phyloP scores from a whole-genome alignment of 64 coral and sea anemone species.

The Montipora capricornis region DNA sequence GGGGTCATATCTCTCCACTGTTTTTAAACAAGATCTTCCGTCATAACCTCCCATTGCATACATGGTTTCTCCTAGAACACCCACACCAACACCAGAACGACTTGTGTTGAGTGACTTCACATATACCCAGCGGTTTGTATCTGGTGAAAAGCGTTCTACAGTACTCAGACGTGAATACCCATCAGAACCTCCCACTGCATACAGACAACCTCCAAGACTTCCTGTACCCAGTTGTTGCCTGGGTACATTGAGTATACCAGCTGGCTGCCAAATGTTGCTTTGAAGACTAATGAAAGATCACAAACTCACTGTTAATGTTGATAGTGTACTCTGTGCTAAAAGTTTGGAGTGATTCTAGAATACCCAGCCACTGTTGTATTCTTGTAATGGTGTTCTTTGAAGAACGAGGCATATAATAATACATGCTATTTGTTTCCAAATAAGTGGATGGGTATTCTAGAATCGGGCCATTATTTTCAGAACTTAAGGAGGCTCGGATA shows the following conservation, averaged over 20 bases:
- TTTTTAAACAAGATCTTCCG: slow-evolving; percentile 95
- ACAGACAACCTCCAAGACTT: slow-evolving; percentile 83
- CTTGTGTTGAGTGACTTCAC: slow-evolving; percentile 96
- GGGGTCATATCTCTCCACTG: slow-evolving; percentile 98
- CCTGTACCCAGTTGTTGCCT: slow-evolving; percentile 95
- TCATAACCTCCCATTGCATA: slow-evolving; percentile 99
- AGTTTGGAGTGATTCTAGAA: too few relatives aligned
- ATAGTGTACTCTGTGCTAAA: background rate
- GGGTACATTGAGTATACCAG: slow-evolving; percentile 87
- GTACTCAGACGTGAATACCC: slow-evolving; percentile 92
- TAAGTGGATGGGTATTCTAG: too few relatives aligned
- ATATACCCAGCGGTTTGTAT: slow-evolving; percentile 93
- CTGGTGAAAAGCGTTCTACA: slow-evolving; percentile 86
- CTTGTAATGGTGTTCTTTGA: too few relatives aligned
- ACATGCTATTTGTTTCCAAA: too few relatives aligned
- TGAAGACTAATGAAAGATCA: slow-evolving; percentile 73
- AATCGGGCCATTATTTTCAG: too few relatives aligned
- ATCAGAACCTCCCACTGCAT: slow-evolving; percentile 97
- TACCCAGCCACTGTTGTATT: too few relatives aligned
- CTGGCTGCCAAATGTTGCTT: slow-evolving; percentile 90
- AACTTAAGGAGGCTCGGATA: too few relatives aligned
- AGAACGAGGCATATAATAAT: too few relatives aligned
- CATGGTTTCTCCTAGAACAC: slow-evolving; percentile 91
- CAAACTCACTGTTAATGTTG: too few relatives aligned
- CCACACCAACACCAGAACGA: slow-evolving; percentile 95